These are phyloP conservation scores for Carlito syrichta DNA, from an alignment of 2,113 vertebrate species.

Conservation along the genomic window DNA sequence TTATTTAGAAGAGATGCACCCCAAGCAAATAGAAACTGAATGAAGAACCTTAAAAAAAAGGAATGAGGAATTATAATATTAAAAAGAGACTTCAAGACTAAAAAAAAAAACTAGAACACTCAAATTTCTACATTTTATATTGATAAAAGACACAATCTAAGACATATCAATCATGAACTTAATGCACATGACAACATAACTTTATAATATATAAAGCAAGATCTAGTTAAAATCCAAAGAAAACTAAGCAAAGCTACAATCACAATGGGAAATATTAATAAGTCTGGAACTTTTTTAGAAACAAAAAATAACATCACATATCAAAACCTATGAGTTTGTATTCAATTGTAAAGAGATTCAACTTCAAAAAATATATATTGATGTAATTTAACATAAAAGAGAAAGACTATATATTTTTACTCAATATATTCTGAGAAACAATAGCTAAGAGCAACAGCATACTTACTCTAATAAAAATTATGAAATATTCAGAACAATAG, in stretches of 20 bases:
- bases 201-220: neutral
- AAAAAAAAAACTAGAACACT: neutral
- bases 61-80: neutral
- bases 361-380: neutral
- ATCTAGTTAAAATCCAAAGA: neutral
- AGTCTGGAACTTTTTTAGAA: neutral
- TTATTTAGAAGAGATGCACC: neutral
- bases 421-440: neutral
- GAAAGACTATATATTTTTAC: neutral
- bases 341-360: neutral
- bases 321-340: neutral
- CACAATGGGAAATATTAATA: neutral
- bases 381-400: neutral
- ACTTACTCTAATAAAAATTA: neutral
- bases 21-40: neutral
- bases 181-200: neutral
- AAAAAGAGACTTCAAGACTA: neutral
- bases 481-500: neutral
- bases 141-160: neutral
- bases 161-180: neutral
- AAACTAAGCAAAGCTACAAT: neutral
- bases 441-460: neutral
- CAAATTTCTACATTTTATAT: neutral
- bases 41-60: neutral
- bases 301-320: neutral